Base-by-base conservation (phyloP, 2,797 vertebrate species). In the Artibeus lituratus region DNA sequence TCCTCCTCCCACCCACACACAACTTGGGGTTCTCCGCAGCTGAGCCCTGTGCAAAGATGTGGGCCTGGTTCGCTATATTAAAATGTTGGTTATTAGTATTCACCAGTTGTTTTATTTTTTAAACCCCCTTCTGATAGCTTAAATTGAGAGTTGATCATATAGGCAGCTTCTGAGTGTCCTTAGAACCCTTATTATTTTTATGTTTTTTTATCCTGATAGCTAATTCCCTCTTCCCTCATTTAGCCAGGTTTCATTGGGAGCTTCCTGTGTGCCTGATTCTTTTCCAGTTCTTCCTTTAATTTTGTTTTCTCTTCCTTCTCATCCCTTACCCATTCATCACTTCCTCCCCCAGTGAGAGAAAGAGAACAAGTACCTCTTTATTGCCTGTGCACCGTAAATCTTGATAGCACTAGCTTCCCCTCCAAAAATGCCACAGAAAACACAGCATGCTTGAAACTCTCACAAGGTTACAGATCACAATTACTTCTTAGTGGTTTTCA, bases 401-500 rank as follows among this genome's bases (percentile, higher is more conserved):
- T 70, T 74, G 92, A 82, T 37, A 67, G 83, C 57, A 57, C 47
- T 55, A 53, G 53, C 37, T 76, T 37, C 72, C 62, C 62, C 65
- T 96, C 67, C 37, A 62, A 47, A 47, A 86, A 90, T 22, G 67
- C 81, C 94, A 81, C 37, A 89, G 76, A 78, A 91, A 70, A 96
- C 80, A 94, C 42, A 92, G 89, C 74, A 94, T 55, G 78, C 91
- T 35, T 82, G 85, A 97, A 94, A 93, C 7, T 44, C 72, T 51
- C 35, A 11, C 39, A 5, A 62, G 65, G 67, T 81, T 69, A 74
- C 51, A 93, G 74, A 81, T 87, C 83, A 95, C 92, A 83, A 74
- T 90, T 39, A 70, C 59, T 95, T 87, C 90, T 6, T 10, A 92
- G 81, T 87, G 89, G 90, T 92, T 86, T 96, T 97, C 96, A 98